phyloP scores from a whole-genome alignment of 2,113 vertebrate genomes.

The Phrynocephalus versicolor region DNA sequence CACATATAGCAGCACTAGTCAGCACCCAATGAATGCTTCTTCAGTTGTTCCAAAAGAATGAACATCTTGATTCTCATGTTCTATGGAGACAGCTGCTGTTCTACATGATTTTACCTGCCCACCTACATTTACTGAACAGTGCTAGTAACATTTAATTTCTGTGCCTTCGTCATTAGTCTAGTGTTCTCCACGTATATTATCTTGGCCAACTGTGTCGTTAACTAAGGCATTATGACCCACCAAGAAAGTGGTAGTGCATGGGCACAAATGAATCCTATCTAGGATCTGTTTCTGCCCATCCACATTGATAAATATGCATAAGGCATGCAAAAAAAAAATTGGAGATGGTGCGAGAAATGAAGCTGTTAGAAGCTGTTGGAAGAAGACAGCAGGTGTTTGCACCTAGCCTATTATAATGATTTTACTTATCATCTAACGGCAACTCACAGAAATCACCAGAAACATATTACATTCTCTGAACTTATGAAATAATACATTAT shows the following conservation, averaged over 20 bases:
- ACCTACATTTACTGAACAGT: neutral
- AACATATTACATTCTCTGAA: conserved; percentile 62
- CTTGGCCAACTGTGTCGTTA: neutral
- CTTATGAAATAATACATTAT: conserved; percentile 63
- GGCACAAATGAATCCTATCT: conserved; percentile 32
- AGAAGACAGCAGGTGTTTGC: conserved; percentile 50
- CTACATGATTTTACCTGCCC: neutral
- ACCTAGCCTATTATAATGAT: conserved; percentile 57
- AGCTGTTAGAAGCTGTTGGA: neutral
- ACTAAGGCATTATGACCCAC: conserved; percentile 21
- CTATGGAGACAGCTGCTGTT: neutral
- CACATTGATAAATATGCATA: neutral
- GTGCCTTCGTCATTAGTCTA: neutral
- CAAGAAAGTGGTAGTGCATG: conserved; percentile 21
- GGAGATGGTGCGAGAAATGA: neutral
- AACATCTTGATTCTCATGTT: neutral
- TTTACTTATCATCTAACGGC: conserved; percentile 64
- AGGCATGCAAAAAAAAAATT: conserved; percentile 28
- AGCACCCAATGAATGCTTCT: neutral
- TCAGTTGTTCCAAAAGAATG: neutral
- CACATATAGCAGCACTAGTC: neutral
- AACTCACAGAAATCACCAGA: conserved; percentile 47
- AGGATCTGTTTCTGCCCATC: conserved; percentile 11
- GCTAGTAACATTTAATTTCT: neutral
- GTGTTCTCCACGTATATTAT: conserved; percentile 1